These are phyloP conservation scores for Venturia canescens DNA, from an alignment of 1,140 invertebrate species.

Conservation along the genomic window DNA sequence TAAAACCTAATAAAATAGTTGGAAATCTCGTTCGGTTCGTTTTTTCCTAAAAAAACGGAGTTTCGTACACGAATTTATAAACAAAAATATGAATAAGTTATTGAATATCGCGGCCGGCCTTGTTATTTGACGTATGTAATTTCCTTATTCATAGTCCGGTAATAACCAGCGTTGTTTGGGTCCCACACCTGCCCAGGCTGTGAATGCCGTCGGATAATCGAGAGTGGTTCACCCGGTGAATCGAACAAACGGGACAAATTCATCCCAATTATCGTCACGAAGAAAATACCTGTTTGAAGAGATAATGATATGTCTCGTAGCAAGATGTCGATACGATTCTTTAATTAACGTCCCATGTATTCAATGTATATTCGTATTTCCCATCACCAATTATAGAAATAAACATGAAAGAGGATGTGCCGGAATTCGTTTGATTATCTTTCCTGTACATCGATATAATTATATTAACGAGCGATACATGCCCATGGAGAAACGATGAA, in stretches of 20 bases:
- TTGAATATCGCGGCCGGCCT: not conserved
- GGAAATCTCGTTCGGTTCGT: too few relatives aligned
- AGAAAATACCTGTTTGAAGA: not conserved
- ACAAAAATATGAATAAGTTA: not conserved
- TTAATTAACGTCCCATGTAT: conserved; percentile 3
- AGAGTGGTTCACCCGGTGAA: not conserved
- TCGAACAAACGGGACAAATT: conserved; percentile 57
- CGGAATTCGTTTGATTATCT: conserved; percentile 15
- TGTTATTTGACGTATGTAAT: not conserved
- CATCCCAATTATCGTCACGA: conserved; percentile 57
- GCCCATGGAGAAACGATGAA: conserved; percentile 1
- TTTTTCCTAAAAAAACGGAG: too few relatives aligned
- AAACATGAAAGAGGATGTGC: conserved; percentile 30
- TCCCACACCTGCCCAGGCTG: conserved; percentile 14
- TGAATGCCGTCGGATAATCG: conserved; percentile 10
- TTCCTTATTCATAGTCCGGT: not conserved
- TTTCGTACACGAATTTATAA: too few relatives aligned
- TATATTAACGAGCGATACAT: conserved; percentile 32
- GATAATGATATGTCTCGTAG: conserved; percentile 17
- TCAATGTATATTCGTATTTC: not conserved
- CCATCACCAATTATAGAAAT: conserved; percentile 16
- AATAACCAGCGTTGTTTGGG: not conserved
- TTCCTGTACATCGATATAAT: not conserved
- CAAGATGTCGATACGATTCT: conserved; percentile 23
- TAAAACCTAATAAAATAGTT: too few relatives aligned